Evolutionary conservation across 2,888 invertebrate species (phyloP), one percentile per base, ranked within the genome.

Genomic region (Napeogenes inachia): DNA sequence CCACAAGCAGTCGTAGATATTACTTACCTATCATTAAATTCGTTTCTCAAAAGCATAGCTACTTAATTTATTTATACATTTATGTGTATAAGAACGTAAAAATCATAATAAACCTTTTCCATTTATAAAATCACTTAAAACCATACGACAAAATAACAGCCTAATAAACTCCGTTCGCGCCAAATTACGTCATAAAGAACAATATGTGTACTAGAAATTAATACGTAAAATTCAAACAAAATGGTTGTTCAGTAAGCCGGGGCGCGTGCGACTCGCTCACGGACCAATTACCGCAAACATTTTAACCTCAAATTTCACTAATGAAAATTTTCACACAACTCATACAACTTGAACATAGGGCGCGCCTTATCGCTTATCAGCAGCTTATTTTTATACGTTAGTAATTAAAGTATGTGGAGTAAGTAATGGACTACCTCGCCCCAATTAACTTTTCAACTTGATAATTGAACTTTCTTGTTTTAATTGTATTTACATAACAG

Each of bases 221-320:
- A 84, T 82, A 80, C 72, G 64, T 72, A 75, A 76, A 75, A 80
- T 77, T 71, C 71, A 81, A 81, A 84, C 79, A 85, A 82, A 85
- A 84, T 81, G 76, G 79, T 71, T 72, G 70, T 65, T 66, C 73
- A 67, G 69, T 82, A 87, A 89, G 86, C 83, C 78, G 73, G 67
- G 68, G 59, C 68, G 70, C 73, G 68, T 72, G 76, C 71, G 71
- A 73, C 64, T 63, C 75, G 73, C 80, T 78, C 89, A 88, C 87
- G 87, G 77, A 75, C 80, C 88, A 88, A 89, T 89, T 89, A 89
- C 78, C 81, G 80, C 87, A 87, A 67, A 81, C 77, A 84, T 79
- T 82, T 83, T 85, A 84, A 84, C 85, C 86, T 85, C 83, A 80
- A 87, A 85, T 83, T 85, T 84, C 75, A 81, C 85, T 88, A 88